Conservation (phyloP, 2,113 vertebrate genomes). For the Mionectes macconnelli region DNA sequence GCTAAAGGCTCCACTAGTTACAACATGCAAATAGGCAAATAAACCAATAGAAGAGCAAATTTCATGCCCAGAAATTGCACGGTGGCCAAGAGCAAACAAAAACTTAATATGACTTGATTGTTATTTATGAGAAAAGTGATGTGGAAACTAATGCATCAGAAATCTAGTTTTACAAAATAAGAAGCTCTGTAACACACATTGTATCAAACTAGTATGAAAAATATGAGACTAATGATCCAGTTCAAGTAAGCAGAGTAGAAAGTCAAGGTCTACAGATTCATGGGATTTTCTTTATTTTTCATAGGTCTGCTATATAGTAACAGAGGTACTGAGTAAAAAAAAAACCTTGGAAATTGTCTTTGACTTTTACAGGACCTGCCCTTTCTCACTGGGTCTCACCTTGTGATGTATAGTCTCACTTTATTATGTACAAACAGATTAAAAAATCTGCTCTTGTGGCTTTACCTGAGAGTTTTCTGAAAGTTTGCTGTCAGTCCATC, state of each 20-base stretch:
- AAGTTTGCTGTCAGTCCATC: background rate
- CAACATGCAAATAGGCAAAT: conserved; percentile 11
- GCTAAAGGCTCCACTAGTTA: conserved; percentile 23
- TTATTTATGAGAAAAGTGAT: background rate
- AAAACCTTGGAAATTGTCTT: background rate
- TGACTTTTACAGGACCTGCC: background rate
- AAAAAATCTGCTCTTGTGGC: background rate
- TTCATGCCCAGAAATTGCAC: background rate
- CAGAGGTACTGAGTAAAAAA: background rate
- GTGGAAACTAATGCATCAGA: background rate
- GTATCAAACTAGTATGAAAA: background rate
- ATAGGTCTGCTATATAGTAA: background rate
- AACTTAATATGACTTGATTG: background rate
- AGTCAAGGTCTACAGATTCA: background rate
- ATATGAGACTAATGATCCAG: background rate
- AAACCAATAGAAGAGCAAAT: conserved; percentile 13
- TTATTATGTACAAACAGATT: background rate
- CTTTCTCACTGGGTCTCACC: background rate
- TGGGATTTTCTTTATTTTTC: background rate
- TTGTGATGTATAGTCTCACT: background rate
- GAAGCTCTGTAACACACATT: background rate
- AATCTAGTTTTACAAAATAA: background rate
- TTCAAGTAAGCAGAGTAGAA: background rate
- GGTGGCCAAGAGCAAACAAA: background rate
- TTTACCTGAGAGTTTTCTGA: background rate